phyloP scores from a whole-genome alignment of 2,888 invertebrate genomes.

The Aphrophora alni region DNA sequence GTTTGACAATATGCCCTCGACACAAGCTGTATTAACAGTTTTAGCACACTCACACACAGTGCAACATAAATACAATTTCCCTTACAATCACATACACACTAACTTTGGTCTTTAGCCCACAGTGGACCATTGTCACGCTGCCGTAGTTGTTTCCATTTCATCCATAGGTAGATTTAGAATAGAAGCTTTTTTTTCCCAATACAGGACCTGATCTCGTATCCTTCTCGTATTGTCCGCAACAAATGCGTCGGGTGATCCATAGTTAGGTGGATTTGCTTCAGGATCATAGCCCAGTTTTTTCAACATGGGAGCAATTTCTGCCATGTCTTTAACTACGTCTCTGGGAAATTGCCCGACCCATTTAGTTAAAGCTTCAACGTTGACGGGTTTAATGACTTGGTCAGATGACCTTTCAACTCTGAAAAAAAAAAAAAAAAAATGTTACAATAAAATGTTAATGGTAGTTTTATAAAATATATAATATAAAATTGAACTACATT shows the following conservation, averaged over 20 bases:
- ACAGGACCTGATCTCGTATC: slow-evolving; percentile 42
- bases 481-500: neutral
- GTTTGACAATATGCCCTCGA: neutral
- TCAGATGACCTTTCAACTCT: slow-evolving; percentile 97
- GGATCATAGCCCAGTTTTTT: slow-evolving; percentile 94
- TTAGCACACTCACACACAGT: neutral
- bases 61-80: neutral
- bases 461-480: neutral
- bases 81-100: neutral
- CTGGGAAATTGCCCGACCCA: slow-evolving; percentile 90
- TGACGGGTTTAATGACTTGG: slow-evolving; percentile 98
- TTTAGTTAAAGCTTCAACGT: slow-evolving; percentile 92
- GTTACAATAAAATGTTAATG: too few relatives aligned
- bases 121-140: slow-evolving; percentile 26
- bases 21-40: neutral
- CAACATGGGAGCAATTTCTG: slow-evolving; percentile 93
- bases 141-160: slow-evolving; percentile 18
- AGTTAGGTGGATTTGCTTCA: slow-evolving; percentile 93
- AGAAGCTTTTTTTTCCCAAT: slow-evolving; percentile 46
- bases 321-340: slow-evolving; percentile 93
- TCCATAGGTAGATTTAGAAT: slow-evolving; percentile 36
- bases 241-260: slow-evolving; percentile 82
- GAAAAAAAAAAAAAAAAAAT: slow-evolving; percentile 52
- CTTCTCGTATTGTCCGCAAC: slow-evolving; percentile 69
- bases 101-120: neutral